These are phyloP conservation scores for Siniperca knerii DNA, from an alignment of 2,113 vertebrate species.

Conservation along the genomic window DNA sequence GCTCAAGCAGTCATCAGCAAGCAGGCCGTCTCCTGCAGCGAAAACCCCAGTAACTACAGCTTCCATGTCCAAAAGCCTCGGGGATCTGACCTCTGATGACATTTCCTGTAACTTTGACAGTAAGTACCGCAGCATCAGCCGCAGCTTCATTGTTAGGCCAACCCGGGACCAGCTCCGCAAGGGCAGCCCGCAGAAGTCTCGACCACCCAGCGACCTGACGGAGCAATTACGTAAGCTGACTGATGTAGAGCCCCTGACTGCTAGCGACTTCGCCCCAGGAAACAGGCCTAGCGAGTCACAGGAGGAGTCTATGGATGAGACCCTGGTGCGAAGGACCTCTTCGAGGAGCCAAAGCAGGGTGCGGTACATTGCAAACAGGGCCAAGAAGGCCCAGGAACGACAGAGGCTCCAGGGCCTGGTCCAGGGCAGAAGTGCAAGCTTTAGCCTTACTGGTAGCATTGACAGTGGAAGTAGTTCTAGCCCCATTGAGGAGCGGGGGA, in stretches of 20 bases:
- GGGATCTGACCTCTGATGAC: slow-evolving; percentile 94
- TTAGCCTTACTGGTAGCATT: slow-evolving; percentile 36
- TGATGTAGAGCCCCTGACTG: slow-evolving; percentile 87
- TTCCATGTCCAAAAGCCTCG: slow-evolving; percentile 94
- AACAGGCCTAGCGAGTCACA: slow-evolving; percentile 34
- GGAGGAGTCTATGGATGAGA: slow-evolving; percentile 69
- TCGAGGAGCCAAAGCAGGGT: slow-evolving; percentile 94
- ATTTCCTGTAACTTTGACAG: slow-evolving; percentile 89
- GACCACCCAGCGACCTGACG: slow-evolving; percentile 79
- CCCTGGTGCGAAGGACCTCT: slow-evolving; percentile 87
- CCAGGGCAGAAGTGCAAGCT: slow-evolving; percentile 59
- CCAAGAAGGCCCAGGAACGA: slow-evolving; percentile 92
- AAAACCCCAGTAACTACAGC: slow-evolving; percentile 30
- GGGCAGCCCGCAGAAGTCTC: slow-evolving; percentile 35
- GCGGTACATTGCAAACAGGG: slow-evolving; percentile 92
- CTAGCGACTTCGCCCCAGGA: slow-evolving; percentile 85
- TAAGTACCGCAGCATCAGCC: slow-evolving; percentile 91
- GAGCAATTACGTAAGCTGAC: slow-evolving; percentile 91
- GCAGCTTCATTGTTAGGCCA: slow-evolving; percentile 86
- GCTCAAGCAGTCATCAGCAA: slow-evolving; percentile 83
- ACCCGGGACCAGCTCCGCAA: slow-evolving; percentile 80
- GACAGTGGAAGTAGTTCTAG: slow-evolving; percentile 53
- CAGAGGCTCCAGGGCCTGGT: slow-evolving; percentile 86
- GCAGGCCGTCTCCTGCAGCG: slow-evolving; percentile 61
- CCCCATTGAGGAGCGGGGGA: slow-evolving; percentile 92